These are phyloP conservation scores for Luidia sarsii DNA, from an alignment of 53 echinoderm and acorn worm species.

Conservation along the genomic window DNA sequence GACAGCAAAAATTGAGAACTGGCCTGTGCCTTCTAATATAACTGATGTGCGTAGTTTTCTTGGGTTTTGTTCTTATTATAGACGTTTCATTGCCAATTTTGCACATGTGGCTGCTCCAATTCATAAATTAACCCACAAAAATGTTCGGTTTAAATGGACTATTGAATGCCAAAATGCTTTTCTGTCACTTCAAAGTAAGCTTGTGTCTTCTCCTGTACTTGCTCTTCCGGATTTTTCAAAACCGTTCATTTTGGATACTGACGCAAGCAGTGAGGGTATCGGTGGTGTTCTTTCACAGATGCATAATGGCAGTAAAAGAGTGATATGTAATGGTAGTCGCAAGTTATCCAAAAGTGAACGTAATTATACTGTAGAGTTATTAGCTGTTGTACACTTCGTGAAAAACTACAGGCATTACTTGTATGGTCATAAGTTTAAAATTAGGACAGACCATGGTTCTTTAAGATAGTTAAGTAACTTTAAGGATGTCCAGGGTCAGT, in stretches of 20 bases:
- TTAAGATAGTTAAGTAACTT: too few relatives aligned
- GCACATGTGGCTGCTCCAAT: background rate
- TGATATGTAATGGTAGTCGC: slow-evolving; percentile 3
- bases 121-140: background rate
- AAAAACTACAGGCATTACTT: too few relatives aligned
- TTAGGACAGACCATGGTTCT: too few relatives aligned
- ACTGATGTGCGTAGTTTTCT: background rate
- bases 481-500: too few relatives aligned
- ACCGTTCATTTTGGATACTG: background rate
- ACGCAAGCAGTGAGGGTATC: background rate
- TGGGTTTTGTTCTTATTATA: background rate
- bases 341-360: background rate
- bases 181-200: background rate
- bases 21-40: background rate
- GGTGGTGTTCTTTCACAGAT: too few relatives aligned
- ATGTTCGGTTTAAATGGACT: slow-evolving; percentile 3
- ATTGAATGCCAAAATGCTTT: slow-evolving; percentile 10
- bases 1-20: background rate
- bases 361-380: slow-evolving; percentile 20
- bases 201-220: background rate
- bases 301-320: too few relatives aligned
- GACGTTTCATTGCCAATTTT: background rate
- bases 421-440: too few relatives aligned
- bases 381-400: background rate
- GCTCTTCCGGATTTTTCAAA: background rate